Percentiles rank a stretch among this genome's conserved stretches.
Conservation (phyloP, 1,140 invertebrate genomes). For the Orius insidiosus region DNA sequence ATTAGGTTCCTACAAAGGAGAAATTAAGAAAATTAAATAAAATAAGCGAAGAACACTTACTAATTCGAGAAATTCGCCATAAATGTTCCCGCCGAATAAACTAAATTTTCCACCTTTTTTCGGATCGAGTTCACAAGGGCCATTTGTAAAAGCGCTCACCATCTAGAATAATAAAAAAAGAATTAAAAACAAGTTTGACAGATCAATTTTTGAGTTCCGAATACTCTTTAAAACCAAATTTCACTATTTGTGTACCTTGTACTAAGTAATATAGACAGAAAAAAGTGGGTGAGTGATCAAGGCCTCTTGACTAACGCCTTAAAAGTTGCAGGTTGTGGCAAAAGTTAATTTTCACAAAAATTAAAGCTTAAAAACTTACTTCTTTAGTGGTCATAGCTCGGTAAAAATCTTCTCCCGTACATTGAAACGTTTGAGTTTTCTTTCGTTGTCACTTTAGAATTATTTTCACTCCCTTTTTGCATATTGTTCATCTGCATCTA, state of each 20-base stretch:
- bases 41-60: constrained; percentile 27
- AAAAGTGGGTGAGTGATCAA: too few relatives aligned
- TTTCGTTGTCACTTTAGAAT: constrained; percentile 48
- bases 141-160: constrained; percentile 77
- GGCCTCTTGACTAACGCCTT: too few relatives aligned
- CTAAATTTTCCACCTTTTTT: constrained; percentile 74
- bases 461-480: constrained; percentile 9
- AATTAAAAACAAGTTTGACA: too few relatives aligned
- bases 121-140: constrained; percentile 57
- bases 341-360: too few relatives aligned
- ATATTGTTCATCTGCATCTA: constrained; percentile 20
- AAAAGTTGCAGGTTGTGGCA: too few relatives aligned
- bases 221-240: too few relatives aligned
- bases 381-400: too few relatives aligned
- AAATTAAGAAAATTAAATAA: constrained; percentile 1
- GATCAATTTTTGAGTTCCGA: too few relatives aligned
- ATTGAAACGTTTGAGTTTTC: constrained; percentile 72
- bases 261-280: too few relatives aligned
- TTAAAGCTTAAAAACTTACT: too few relatives aligned
- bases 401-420: constrained; percentile 72
- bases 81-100: constrained; percentile 81
- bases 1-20: constrained; percentile 36
- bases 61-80: constrained; percentile 73
- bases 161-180: constrained; percentile 35
- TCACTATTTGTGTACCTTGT: too few relatives aligned